Conservation (phyloP, 2,113 vertebrate species). For the Gasterosteus aculeatus region DNA sequence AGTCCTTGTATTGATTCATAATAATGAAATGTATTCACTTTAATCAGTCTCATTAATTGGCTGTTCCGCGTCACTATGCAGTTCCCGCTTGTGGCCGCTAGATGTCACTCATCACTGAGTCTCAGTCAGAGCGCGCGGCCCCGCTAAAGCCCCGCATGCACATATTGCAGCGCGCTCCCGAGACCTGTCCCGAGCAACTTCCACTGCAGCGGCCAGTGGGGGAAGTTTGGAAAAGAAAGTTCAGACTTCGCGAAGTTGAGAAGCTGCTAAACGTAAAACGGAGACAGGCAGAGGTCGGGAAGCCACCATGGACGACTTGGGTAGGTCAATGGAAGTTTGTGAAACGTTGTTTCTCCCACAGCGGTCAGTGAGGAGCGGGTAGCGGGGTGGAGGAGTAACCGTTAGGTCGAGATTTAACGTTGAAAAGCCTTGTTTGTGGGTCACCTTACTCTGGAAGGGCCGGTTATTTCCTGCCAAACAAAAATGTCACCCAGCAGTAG, state of each 20-base stretch:
- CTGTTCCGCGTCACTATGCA: neutral
- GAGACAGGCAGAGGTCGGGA: conserved; percentile 23
- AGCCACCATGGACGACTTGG: conserved; percentile 80
- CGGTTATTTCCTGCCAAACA: neutral
- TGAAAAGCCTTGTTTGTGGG: conserved; percentile 23
- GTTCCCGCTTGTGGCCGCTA: conserved; percentile 20
- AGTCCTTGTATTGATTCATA: too few species aligned
- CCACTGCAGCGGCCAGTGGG: conserved; percentile 17
- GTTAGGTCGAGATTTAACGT: conserved; percentile 32
- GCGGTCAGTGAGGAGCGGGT: conserved; percentile 12
- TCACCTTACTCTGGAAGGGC: neutral
- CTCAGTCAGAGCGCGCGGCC: conserved; percentile 43
- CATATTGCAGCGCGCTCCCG: conserved; percentile 62
- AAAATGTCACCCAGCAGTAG: neutral
- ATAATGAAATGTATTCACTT: neutral
- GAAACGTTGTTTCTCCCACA: neutral
- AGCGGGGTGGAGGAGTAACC: conserved; percentile 55
- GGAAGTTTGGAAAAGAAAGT: conserved; percentile 64
- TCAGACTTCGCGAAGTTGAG: conserved; percentile 10
- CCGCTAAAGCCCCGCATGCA: conserved; percentile 47
- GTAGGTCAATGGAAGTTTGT: conserved; percentile 58
- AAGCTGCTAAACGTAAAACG: neutral
- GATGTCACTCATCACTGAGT: conserved; percentile 44
- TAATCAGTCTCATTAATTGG: neutral
- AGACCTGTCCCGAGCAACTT: conserved; percentile 45